A percentile compares a stretch with the other conserved stretches of the same genome.
Evolutionary conservation across 2,888 invertebrate genomes (phyloP).

Genomic region (Mellilla xanthometata): DNA sequence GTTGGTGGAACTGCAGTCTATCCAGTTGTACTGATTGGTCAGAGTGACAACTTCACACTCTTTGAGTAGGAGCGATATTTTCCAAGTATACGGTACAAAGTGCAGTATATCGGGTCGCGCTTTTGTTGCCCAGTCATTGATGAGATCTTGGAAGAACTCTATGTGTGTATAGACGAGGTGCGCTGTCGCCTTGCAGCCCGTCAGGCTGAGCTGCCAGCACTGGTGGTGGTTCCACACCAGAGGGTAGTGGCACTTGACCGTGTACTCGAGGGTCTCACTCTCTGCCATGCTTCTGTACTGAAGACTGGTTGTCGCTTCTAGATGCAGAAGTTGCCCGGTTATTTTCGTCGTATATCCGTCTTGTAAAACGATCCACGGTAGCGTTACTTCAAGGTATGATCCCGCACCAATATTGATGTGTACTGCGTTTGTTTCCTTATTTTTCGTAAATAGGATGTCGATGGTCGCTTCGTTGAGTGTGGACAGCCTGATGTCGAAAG

Average conservation of each 20-base stretch:
- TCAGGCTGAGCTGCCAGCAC: slow-evolving; percentile 95
- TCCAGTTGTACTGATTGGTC: slow-evolving; percentile 99
- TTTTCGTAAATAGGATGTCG: slow-evolving; percentile 98
- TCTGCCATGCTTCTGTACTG: slow-evolving; percentile 96
- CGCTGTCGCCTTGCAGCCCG: slow-evolving; percentile 96
- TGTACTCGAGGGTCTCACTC: slow-evolving; percentile 97
- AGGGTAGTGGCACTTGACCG: slow-evolving; percentile 94
- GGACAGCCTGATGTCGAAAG: slow-evolving; percentile 95
- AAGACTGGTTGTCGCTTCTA: slow-evolving; percentile 97
- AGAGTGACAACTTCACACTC: slow-evolving; percentile 97
- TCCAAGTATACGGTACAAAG: slow-evolving; percentile 98
- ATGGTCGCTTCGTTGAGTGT: slow-evolving; percentile 96
- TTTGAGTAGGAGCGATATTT: slow-evolving; percentile 93
- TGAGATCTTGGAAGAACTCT: slow-evolving; percentile 97
- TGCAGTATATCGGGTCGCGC: slow-evolving; percentile 95
- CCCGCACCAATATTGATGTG: slow-evolving; percentile 98
- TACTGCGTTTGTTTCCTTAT: slow-evolving; percentile 96
- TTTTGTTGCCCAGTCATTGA: slow-evolving; percentile 98
- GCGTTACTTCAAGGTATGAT: slow-evolving; percentile 97
- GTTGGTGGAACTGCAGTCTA: slow-evolving; percentile 97
- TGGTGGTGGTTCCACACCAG: slow-evolving; percentile 98
- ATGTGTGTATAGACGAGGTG: slow-evolving; percentile 97
- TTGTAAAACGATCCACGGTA: slow-evolving; percentile 95
- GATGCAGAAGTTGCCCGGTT: slow-evolving; percentile 95
- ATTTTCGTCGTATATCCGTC: slow-evolving; percentile 95